Evolutionary conservation across 1,140 invertebrate genomes (phyloP), one percentile per base, ranked within the genome.

Genomic region (Pachypeltis micranthus): DNA sequence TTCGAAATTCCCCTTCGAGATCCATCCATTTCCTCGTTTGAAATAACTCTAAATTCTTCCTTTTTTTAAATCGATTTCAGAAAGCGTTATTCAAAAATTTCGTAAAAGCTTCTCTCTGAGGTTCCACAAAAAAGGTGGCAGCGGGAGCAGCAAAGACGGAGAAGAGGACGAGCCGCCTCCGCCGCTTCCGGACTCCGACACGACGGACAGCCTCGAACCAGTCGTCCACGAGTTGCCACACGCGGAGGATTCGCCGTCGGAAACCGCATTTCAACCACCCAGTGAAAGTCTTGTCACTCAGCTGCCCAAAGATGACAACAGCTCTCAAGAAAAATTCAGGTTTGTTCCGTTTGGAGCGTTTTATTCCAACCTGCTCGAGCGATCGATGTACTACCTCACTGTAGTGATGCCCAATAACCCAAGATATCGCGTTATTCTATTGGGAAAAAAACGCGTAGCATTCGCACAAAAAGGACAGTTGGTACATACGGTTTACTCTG

Each of bases 91-190:
- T 44, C 82, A 85, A 68, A 85, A 85, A 72, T 86, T 86, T 69
- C 77, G 83, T 26, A 85, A 85, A 69, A 85, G 83, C 64, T 83
- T 86, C 67, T 84, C 83, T 25, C 66, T 83, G 57, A 77, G 80
- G 61, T 83, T 83, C 69, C 74, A 82, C 67, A 81, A 81, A 65
- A 72, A 72, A 69, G 67, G 65, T 27, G 58, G 56, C 7, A 51
- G 47, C 47, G 23, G 47, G 12, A 10, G 7, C 3, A 51, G 47
- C 47, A 51, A 51, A 21, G 68, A 63, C 47, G 72, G 70, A 26
- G 75, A 76, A 59, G 75, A 73, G n/a, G 54, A 63, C 28, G 55
- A 63, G 7, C 39, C 59, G 26, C 19, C 55, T 3, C 24, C 55
- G 25, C 23, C 14, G 24, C 24, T 44, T 23, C 28, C 57, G 1